Evolutionary conservation across 2,113 vertebrate genomes (phyloP).

Genomic region (Ceyx margarethae): DNA sequence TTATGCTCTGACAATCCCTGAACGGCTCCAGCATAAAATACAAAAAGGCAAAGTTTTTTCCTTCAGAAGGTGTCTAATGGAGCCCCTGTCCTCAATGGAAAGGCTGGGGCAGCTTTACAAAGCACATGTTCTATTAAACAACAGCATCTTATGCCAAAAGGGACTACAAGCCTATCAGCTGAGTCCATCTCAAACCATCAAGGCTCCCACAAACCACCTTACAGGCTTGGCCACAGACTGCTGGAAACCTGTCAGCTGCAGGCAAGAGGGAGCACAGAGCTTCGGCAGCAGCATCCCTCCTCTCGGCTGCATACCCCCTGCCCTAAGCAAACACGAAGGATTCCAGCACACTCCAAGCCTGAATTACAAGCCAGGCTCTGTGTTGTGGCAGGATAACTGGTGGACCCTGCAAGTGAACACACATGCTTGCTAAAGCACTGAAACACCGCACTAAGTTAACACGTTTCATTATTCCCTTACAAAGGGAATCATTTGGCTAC

Average conservation of each 20-base stretch:
- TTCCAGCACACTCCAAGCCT: not conserved
- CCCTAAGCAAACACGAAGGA: not conserved
- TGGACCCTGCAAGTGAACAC: not conserved
- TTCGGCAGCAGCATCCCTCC: not conserved
- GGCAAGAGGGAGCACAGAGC: not conserved
- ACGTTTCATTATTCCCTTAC: not conserved
- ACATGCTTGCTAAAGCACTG: not conserved
- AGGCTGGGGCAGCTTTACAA: not conserved
- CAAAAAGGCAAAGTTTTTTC: not conserved
- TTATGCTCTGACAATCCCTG: not conserved
- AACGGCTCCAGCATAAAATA: not conserved
- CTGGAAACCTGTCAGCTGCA: not conserved
- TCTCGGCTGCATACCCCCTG: not conserved
- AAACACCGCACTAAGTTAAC: not conserved
- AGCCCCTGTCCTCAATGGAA: not conserved
- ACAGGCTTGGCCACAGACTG: not conserved
- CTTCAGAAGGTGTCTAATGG: not conserved
- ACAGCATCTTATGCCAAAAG: not conserved
- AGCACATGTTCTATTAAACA: not conserved
- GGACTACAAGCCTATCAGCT: rapidly evolving
- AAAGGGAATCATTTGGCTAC: not conserved
- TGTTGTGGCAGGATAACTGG: not conserved
- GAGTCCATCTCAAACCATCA: not conserved
- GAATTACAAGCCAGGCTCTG: not conserved
- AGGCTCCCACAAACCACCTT: not conserved